Base-by-base conservation (phyloP, 2,797 vertebrate species). In the Betta splendens region DNA sequence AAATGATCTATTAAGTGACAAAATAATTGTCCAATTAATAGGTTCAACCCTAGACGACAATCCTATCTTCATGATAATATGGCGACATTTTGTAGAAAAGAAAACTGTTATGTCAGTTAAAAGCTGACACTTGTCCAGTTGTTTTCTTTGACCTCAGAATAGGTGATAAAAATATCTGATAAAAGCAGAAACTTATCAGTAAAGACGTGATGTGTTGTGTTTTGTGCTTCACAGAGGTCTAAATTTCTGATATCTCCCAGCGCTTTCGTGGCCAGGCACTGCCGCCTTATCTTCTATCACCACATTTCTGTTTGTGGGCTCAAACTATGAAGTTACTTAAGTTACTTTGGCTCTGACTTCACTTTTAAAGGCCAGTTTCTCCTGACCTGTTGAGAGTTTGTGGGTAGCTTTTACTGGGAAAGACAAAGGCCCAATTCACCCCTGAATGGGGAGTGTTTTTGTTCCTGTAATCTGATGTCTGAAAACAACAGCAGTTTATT, bases 401-500 rank as follows among this genome's bases (percentile, higher is more conserved):
- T 63, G 58, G 57, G 49, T 33, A 68, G 46, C 44, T 69, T 76
- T 70, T 32, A 53, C 35, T 59, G 33, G 5, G 21, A 38, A 47
- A 69, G 52, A 87, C 83, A 86, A 85, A 80, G 60, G 68, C 55
- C 32, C 0, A 55, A 81, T 87, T 86, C 79, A 77, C 29, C 70
- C 13, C 5, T 48, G 46, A 46, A 83, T 54, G 59, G 46, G 40
- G 52, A 69, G n/a, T n/a, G n/a, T 52, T 51, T 50, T 10, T 46
- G 18, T 49, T 64, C 3, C 49, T 47, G 80, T 79, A 70, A 79
- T 83, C 58, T 45, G 75, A 84, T 78, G 75, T 82, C 70, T 72
- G 72, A 80, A 84, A 85, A 84, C 75, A 87, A 72, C 10, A 23
- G 60, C 40, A 47, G 81, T 81, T 90, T 89, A 86, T 89, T 86